A percentile compares a stretch with the other conserved stretches of the same genome.
Evolutionary conservation across 2,888 invertebrate species (phyloP).

Genomic region (Hypena proboscidalis): DNA sequence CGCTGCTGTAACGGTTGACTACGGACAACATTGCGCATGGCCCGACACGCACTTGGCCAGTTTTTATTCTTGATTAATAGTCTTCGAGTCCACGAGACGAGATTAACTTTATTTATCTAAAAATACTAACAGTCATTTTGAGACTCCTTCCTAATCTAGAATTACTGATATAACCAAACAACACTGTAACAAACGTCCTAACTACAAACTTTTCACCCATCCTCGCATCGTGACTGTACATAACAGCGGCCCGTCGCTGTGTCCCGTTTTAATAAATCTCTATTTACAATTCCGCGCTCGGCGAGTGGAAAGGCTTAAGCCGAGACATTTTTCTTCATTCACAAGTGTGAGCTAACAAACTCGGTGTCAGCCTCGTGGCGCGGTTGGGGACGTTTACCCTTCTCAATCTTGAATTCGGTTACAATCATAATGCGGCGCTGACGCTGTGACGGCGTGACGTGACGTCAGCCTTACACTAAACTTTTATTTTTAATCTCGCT

Average conservation of each 20-base stretch:
- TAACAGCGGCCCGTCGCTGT: conserved; percentile 66
- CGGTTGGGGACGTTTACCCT: conserved; percentile 63
- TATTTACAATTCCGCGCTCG: conserved; percentile 78
- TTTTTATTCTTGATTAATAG: no score
- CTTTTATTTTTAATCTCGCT: conserved; percentile 54
- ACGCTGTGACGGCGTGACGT: conserved; percentile 35
- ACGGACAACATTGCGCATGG: no score
- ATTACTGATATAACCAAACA: conserved; percentile 28
- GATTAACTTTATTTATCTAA: no score
- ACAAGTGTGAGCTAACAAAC: conserved; percentile 78
- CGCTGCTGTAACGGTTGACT: no score
- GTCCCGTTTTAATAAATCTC: conserved; percentile 83
- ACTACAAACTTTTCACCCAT: conserved; percentile 53
- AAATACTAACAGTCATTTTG: no score
- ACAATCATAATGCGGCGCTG: conserved; percentile 55
- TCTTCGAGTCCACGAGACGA: no score
- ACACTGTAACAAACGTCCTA: conserved; percentile 38
- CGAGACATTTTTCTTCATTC: conserved; percentile 84
- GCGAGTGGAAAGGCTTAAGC: conserved; percentile 80
- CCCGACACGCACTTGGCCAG: no score
- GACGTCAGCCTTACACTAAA: conserved; percentile 29
- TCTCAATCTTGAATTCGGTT: conserved; percentile 70
- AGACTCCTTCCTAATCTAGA: no score
- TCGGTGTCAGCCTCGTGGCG: conserved; percentile 59
- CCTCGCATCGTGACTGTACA: conserved; percentile 59